Base-by-base conservation (phyloP, 2,888 invertebrate genomes). In the Julus scandinavius region DNA sequence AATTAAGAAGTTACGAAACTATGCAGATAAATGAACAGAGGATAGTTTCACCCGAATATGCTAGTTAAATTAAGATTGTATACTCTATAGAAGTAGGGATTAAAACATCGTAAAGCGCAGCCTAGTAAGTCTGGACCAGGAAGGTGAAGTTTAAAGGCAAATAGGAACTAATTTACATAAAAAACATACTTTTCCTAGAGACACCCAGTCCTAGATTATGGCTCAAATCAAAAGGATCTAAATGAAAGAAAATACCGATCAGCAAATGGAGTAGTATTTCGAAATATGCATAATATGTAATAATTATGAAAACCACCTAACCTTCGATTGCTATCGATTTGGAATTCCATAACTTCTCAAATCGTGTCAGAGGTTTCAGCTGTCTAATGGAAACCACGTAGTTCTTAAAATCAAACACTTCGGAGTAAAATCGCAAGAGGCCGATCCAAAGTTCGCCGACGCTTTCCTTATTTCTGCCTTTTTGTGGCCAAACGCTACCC, bases 201-300 rank as follows among this genome's bases (percentile, higher is more conserved):
- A 94, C 91, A 2, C 93, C 94, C 88, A 92, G 92, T 29, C 94
- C 94, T 72, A 95, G 91, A 91, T 95, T 94, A 90, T 94, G 94
- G 89, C 90, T 92, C 58, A 93, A 91, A 90, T 94, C 93, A 92
- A 95, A 95, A 9, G 94, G 94, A 92, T 95, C 95, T 93, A 90
- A 87, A 89, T 87, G 87, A 91, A 87, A 89, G 86, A 89, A 85
- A 87, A 90, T 88, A 83, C 17, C 17, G 50, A 11, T 41, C 7
- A 86, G 83, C 38, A 85, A 29, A 85, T n/a, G n/a, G 17, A n/a
- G 72, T 84, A 15, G 11, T 20, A n/a, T 41, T 45, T 49, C 38
- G 20, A 20, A 85, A 45, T 13, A 20, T n/a, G 29, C 45, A 4
- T n/a, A 45, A 9, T 6, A 17, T 4, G 38, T 45, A 4, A 38